These are phyloP conservation scores for Calycopis cecrops DNA, from an alignment of 1,140 invertebrate species.

Conservation along the genomic window DNA sequence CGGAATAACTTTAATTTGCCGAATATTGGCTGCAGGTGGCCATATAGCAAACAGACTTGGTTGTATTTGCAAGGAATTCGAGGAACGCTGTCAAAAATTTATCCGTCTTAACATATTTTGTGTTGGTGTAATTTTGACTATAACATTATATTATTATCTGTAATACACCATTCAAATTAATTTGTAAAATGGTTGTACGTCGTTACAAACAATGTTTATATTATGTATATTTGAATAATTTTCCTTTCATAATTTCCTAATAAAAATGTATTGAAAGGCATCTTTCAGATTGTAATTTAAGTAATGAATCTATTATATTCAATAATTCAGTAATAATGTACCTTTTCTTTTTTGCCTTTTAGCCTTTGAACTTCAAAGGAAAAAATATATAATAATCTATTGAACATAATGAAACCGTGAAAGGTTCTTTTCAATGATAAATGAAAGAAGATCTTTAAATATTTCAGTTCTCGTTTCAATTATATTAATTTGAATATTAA, in stretches of 20 bases:
- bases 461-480: neutral
- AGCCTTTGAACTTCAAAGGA: neutral
- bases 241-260: neutral
- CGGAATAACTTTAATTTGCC: too few species aligned
- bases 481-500: neutral
- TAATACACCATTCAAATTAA: too few species aligned
- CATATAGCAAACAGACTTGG: too few species aligned
- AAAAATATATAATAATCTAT: neutral
- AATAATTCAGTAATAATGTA: too few species aligned
- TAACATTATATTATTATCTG: too few species aligned
- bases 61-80: too few species aligned
- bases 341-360: neutral
- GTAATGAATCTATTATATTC: conserved; percentile 32
- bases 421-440: neutral
- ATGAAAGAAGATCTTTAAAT: neutral
- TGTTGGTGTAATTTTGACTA: too few species aligned
- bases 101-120: too few species aligned
- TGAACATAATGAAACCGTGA: neutral
- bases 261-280: conserved; percentile 24
- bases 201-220: too few species aligned
- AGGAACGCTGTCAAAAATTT: too few species aligned
- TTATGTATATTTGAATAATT: conserved; percentile 6
- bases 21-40: too few species aligned
- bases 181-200: too few species aligned
- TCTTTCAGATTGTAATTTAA: conserved; percentile 40